phyloP scores from a whole-genome alignment of 2,113 vertebrate species.

The Psittacula cyanocephala region DNA sequence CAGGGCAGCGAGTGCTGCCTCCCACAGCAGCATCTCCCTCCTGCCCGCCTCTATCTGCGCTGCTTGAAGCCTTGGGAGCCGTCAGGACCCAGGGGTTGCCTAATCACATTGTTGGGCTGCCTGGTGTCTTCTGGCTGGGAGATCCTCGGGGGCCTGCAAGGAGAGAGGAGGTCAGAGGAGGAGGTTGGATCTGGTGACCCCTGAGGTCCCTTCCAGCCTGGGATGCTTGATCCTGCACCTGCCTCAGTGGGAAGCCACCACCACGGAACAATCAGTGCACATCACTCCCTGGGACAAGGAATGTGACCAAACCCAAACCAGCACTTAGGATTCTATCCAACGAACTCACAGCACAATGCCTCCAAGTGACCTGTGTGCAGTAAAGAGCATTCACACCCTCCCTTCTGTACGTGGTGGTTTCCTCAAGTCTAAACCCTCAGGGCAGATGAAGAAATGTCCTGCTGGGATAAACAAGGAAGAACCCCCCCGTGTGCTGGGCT shows the following conservation, averaged over 20 bases:
- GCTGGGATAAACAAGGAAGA: not conserved
- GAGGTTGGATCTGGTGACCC: not conserved
- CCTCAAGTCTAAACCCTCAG: not conserved
- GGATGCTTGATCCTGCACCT: not conserved
- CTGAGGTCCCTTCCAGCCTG: not conserved
- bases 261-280: fast-evolving
- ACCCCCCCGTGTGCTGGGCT: not conserved
- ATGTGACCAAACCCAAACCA: fast-evolving
- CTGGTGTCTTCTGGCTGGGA: slow-evolving; percentile 86
- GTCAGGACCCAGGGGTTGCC: slow-evolving; percentile 90
- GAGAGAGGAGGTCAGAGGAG: not conserved
- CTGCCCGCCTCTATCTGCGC: slow-evolving; percentile 84
- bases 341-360: not conserved
- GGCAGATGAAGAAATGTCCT: fast-evolving
- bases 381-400: not conserved
- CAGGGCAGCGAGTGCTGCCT: slow-evolving; percentile 39
- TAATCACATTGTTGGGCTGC: slow-evolving; percentile 88
- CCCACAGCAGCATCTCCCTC: slow-evolving; percentile 26
- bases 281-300: not conserved
- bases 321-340: not conserved
- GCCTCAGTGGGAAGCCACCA: not conserved
- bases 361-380: not conserved
- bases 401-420: fast-evolving
- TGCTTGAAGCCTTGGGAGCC: slow-evolving; percentile 94
- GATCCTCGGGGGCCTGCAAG: slow-evolving; percentile 83